These are phyloP conservation scores for Ibidorhyncha struthersii DNA, from an alignment of 2,113 vertebrate species.

Conservation along the genomic window DNA sequence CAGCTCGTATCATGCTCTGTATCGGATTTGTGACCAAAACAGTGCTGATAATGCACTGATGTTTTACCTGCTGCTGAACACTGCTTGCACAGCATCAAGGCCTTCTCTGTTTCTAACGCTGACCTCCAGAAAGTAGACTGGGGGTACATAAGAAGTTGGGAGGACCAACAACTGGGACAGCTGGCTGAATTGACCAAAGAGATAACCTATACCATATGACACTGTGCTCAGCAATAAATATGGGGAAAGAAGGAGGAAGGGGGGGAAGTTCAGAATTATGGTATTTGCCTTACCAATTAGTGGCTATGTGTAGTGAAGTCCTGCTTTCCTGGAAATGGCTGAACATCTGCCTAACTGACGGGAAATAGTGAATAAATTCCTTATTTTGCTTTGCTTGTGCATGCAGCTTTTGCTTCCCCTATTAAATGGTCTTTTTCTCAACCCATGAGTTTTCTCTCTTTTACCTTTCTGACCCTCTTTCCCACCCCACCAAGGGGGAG, in stretches of 20 bases:
- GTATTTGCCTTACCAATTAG: neutral
- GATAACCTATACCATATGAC: neutral
- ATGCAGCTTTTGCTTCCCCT: neutral
- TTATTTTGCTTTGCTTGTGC: neutral
- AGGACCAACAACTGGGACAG: neutral
- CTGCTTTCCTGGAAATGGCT: neutral
- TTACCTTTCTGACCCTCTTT: neutral
- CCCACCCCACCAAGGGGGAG: neutral
- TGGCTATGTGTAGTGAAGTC: accelerated
- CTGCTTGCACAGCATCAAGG: neutral
- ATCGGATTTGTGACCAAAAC: neutral
- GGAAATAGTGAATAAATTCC: neutral
- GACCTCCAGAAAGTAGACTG: neutral
- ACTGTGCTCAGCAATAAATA: neutral
- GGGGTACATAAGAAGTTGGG: neutral
- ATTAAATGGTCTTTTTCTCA: neutral
- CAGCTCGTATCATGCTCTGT: neutral
- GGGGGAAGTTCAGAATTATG: neutral
- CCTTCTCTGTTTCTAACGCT: neutral
- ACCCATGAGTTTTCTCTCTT: neutral
- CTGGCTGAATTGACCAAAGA: accelerated
- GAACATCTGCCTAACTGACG: neutral
- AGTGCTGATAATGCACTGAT: neutral
- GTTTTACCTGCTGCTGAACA: neutral
- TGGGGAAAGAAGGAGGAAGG: neutral